phyloP scores from a whole-genome alignment of 2,888 invertebrate species.

The Aricia artaxerxes region DNA sequence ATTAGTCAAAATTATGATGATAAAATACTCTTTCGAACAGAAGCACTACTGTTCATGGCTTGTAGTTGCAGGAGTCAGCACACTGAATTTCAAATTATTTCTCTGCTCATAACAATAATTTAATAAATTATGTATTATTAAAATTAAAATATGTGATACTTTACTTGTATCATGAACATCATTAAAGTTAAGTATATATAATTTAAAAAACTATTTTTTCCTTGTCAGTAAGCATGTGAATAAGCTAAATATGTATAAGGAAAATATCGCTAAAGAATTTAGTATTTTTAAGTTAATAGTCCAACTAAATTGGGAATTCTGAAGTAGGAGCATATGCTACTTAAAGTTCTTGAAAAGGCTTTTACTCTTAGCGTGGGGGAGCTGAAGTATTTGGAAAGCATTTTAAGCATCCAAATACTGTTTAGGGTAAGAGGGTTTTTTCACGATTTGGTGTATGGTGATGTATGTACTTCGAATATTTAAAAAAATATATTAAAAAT shows the following conservation, averaged over 20 bases:
- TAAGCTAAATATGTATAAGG: background rate
- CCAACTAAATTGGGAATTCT: slow-evolving; percentile 12
- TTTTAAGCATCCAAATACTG: slow-evolving; percentile 2
- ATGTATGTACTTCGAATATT: too few relatives aligned
- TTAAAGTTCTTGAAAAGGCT: slow-evolving; percentile 28
- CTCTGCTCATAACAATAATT: background rate
- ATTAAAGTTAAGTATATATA: background rate
- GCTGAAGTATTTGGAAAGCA: slow-evolving; percentile 27
- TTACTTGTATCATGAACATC: background rate
- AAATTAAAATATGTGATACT: background rate
- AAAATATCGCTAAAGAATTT: background rate
- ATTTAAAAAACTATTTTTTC: background rate
- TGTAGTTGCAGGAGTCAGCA: background rate
- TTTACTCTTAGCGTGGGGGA: slow-evolving; percentile 9
- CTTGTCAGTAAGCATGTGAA: background rate
- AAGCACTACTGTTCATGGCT: background rate
- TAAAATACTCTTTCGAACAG: too few relatives aligned
- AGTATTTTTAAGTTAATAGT: slow-evolving; percentile 13
- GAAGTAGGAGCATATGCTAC: slow-evolving; percentile 23
- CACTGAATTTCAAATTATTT: background rate
- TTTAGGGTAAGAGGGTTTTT: background rate
- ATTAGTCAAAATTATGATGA: too few relatives aligned
- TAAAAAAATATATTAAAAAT: too few relatives aligned
- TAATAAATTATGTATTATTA: background rate
- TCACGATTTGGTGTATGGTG: too few relatives aligned